Conservation (phyloP, 2,797 vertebrate genomes). For the Artibeus lituratus region DNA sequence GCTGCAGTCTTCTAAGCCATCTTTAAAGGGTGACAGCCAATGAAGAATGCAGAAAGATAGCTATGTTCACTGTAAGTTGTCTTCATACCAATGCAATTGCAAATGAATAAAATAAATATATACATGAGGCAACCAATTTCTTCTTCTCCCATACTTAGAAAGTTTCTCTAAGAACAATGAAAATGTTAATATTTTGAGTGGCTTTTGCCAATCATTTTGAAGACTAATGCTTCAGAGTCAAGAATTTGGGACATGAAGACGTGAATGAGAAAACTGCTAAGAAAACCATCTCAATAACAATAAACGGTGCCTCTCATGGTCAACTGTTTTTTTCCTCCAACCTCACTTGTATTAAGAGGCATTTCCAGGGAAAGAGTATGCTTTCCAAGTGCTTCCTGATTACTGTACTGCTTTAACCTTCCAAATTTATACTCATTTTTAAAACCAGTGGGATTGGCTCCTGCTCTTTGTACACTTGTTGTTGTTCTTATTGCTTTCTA, state of each 20-base stretch:
- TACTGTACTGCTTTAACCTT: background rate
- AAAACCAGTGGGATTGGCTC: background rate
- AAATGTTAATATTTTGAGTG: slow-evolving; percentile 37
- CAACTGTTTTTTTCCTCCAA: background rate
- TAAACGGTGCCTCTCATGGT: background rate
- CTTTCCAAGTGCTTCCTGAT: background rate
- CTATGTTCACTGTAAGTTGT: background rate
- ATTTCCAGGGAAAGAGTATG: background rate
- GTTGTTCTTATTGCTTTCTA: background rate
- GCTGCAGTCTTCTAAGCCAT: background rate
- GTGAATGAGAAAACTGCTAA: background rate
- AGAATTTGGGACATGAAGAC: background rate
- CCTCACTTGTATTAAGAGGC: background rate
- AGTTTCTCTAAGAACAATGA: background rate
- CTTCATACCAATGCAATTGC: background rate
- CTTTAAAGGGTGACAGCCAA: background rate
- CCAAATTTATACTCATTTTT: background rate
- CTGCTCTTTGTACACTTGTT: background rate
- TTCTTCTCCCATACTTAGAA: background rate
- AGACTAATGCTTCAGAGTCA: background rate
- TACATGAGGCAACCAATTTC: background rate
- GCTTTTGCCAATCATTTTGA: slow-evolving; percentile 2
- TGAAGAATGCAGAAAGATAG: background rate
- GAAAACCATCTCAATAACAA: background rate
- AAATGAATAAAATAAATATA: slow-evolving; percentile 2